Evolutionary conservation across 1,140 invertebrate genomes (phyloP).

Genomic region (Drosophila ironensis): DNA sequence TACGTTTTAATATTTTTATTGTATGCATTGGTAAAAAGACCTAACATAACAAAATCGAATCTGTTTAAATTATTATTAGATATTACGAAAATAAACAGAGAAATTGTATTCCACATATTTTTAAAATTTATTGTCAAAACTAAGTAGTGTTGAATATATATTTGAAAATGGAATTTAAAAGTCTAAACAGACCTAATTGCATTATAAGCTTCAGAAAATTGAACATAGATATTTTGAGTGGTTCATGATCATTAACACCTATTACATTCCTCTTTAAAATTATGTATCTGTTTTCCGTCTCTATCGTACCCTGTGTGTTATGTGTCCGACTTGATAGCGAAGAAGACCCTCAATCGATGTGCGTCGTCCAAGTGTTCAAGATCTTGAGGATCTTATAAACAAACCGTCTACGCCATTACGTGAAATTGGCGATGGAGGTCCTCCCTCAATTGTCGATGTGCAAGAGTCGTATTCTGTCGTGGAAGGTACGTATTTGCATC

Average conservation of each 20-base stretch:
- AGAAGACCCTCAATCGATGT: conserved; percentile 93
- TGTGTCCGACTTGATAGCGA: conserved; percentile 84
- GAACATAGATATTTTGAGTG: conserved; percentile 10
- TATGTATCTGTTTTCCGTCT: conserved; percentile 15
- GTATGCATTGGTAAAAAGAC: background rate
- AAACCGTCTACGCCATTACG: conserved; percentile 94
- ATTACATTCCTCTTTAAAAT: no score
- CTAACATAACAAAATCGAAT: background rate
- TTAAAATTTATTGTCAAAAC: background rate
- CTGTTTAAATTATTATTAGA: background rate
- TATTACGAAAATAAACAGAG: background rate
- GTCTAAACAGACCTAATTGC: background rate
- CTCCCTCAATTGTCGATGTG: conserved; percentile 93
- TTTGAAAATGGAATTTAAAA: background rate
- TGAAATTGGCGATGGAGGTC: conserved; percentile 89
- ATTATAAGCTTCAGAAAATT: background rate
- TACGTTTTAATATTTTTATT: background rate
- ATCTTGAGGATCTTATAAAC: conserved; percentile 94
- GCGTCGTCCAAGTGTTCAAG: conserved; percentile 92
- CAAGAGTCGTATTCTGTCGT: conserved; percentile 95
- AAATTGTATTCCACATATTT: no score
- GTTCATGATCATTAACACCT: background rate
- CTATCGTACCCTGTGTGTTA: conserved; percentile 2
- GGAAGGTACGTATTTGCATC: conserved; percentile 87
- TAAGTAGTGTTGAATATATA: background rate